Evolutionary conservation across 2,797 vertebrate species (phyloP).

Genomic region (Phyllotis vaccarum): DNA sequence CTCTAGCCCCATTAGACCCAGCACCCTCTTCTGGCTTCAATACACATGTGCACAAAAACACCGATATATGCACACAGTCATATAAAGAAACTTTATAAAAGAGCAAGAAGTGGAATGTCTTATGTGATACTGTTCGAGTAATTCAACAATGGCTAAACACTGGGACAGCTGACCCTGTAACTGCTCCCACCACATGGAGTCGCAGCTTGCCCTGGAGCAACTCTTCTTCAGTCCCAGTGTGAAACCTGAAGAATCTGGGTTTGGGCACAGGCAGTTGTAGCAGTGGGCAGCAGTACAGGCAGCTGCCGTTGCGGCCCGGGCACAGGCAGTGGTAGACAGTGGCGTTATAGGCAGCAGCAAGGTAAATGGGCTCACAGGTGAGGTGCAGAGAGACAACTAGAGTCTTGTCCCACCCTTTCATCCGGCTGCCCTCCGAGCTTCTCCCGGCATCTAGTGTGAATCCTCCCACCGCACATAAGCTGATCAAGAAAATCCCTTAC

Average conservation of each 20-base stretch:
- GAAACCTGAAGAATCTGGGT: not conserved
- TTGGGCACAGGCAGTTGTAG: not conserved
- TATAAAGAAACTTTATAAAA: not conserved
- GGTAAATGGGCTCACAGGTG: not conserved
- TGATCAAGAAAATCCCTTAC: not conserved
- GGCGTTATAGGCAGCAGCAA: no score
- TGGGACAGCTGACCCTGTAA: not conserved
- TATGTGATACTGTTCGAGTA: not conserved
- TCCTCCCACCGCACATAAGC: not conserved
- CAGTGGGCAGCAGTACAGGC: not conserved
- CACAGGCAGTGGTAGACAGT: no score
- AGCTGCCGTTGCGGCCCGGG: no score
- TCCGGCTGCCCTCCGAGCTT: not conserved
- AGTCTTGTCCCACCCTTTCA: not conserved
- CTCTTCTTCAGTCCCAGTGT: not conserved
- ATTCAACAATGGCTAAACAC: no score
- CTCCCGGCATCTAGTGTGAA: not conserved
- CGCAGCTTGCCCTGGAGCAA: not conserved
- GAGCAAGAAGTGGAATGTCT: not conserved
- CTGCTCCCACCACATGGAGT: not conserved
- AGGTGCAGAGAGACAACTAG: no score
- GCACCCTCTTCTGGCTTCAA: not conserved
- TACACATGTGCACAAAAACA: not conserved
- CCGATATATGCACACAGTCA: not conserved
- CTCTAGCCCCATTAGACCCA: not conserved